phyloP scores from a whole-genome alignment of 64 coral and sea anemone genomes.

The Porites australiensis region DNA sequence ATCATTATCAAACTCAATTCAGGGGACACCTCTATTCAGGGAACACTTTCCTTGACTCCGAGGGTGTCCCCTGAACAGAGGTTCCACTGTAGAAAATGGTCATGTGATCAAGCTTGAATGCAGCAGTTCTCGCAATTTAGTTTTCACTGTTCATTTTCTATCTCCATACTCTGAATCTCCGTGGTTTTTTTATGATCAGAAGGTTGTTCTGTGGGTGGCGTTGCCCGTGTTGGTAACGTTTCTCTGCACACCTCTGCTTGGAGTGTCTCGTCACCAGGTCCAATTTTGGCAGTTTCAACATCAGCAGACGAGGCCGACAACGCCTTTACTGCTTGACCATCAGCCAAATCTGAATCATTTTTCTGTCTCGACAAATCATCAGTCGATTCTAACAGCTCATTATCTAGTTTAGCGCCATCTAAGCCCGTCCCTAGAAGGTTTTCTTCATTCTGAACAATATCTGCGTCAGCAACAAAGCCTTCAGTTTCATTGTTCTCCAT shows the following conservation, averaged over 20 bases:
- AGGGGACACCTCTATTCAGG: too few relatives aligned
- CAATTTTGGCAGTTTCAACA: background rate
- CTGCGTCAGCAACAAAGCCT: background rate
- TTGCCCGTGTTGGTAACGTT: background rate
- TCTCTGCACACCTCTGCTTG: background rate
- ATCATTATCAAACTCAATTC: too few relatives aligned
- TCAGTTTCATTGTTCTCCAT: background rate
- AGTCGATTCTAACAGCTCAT: background rate
- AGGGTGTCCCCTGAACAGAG: too few relatives aligned
- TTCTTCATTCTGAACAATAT: background rate
- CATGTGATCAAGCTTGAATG: too few relatives aligned
- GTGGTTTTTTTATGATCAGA: background rate
- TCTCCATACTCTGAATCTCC: background rate
- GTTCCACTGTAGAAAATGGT: too few relatives aligned
- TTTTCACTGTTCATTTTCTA: background rate
- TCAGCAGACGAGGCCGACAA: background rate
- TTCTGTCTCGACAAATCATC: background rate
- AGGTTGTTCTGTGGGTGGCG: background rate
- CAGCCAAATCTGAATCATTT: background rate
- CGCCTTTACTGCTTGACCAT: background rate
- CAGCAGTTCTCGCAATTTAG: background rate
- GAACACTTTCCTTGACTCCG: too few relatives aligned
- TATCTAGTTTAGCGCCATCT: background rate
- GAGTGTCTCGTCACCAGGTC: background rate
- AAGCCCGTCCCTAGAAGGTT: background rate